A percentile compares a stretch with the other conserved stretches of the same genome.
Conservation (phyloP, 2,113 vertebrate species). For the Stegastes partitus region DNA sequence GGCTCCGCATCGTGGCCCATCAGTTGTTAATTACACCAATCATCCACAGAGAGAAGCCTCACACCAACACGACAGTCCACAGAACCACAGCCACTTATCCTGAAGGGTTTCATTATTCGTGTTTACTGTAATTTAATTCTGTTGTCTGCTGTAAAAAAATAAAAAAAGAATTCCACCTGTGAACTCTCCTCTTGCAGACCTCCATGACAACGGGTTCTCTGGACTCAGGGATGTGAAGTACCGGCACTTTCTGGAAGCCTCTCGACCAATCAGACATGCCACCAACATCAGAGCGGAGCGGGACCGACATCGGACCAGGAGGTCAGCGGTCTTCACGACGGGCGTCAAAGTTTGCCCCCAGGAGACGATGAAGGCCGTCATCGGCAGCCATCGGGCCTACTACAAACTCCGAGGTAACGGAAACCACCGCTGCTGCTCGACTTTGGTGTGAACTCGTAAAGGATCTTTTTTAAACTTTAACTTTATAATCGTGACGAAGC, state of each 20-base stretch:
- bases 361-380: conserved; percentile 90
- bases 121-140: neutral
- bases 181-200: conserved; percentile 83
- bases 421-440: neutral
- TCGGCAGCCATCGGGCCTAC: conserved; percentile 91
- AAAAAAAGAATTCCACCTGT: neutral
- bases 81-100: neutral
- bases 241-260: conserved; percentile 82
- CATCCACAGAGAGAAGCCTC: conserved; percentile 12
- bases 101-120: neutral
- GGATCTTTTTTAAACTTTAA: conserved; percentile 26
- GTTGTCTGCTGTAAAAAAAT: neutral
- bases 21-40: conserved; percentile 17
- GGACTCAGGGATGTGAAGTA: conserved; percentile 87
- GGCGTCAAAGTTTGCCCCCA: conserved; percentile 93
- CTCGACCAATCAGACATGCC: conserved; percentile 79
- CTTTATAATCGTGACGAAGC: conserved; percentile 26
- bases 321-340: conserved; percentile 86
- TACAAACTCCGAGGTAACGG: conserved; percentile 92
- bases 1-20: neutral
- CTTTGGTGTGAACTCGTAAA: too few relatives aligned
- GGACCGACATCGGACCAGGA: conserved; percentile 86
- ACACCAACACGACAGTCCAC: conserved; percentile 6
- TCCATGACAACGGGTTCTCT: conserved; percentile 75
- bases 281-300: conserved; percentile 83